Base-by-base conservation (phyloP, 2,797 vertebrate species). In the Tokudaia muenninki region DNA sequence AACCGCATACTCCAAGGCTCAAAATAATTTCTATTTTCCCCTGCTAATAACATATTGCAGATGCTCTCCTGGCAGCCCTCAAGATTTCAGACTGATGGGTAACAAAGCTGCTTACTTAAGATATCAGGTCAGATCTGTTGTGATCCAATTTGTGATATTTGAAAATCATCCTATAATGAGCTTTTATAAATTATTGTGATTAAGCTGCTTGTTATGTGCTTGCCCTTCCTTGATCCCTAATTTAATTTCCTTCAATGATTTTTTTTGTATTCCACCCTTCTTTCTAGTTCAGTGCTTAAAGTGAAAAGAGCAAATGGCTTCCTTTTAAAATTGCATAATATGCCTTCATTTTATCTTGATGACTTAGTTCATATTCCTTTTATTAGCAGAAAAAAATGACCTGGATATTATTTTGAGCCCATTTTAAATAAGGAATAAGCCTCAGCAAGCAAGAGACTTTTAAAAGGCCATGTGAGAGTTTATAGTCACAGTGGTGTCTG, bases 171-270 rank as follows among this genome's bases (percentile, higher is more conserved):
- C 86, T 77, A 92, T 87, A 93, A 96, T 93, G 81, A 91, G 92
- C 34, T 95, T 96, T 75, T 97, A 96, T 98, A 98, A 97, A 96
- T 95, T 96, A 97, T 97, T 97, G 90, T 97, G 98, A 98, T 98
- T 98, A 98, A 97, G 92, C 83, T 96, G 96, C 67, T 95, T 98
- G 96, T 95, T 98, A 95, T 97, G 98, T 98, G 95, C 94, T 96
- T 95, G 94, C 96, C 96, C 93, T 97, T 98, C 97, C 90, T 97
- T 97, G 97, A 96, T 65, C 97, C 88, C 96, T 57, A 57, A 95
- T 97, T 98, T 98, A 97, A 98, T 98, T 98, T 98, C 90, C 92
- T 97, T 21, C 0, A 96, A 92, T 81, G 87, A 87, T 98, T 98
- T 98, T 94, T 94, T 98, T 67, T 70, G 65, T 98, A 78, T 96